A percentile compares a stretch with the other conserved stretches of the same genome.
phyloP scores from a whole-genome alignment of 1,140 invertebrate genomes.

The Chironomus striatipennis region DNA sequence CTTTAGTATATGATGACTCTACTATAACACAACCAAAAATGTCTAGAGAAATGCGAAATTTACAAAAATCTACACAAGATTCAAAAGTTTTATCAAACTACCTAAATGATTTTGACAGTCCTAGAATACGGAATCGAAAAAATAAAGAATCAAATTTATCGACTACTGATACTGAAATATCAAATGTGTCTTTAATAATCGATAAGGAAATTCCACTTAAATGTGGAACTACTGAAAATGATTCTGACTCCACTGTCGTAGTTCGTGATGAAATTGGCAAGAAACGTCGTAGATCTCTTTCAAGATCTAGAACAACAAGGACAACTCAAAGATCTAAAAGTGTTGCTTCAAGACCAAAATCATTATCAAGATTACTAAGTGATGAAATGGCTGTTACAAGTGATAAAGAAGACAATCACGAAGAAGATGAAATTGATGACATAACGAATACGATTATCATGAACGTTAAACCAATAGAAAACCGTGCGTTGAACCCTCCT shows the following conservation, averaged over 20 bases:
- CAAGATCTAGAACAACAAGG: background rate
- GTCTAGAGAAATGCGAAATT: conserved; percentile 29
- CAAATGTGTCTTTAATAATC: conserved; percentile 1
- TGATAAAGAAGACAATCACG: background rate
- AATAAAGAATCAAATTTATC: conserved; percentile 29
- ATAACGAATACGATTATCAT: background rate
- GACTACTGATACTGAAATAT: conserved; percentile 16
- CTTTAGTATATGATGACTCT: background rate
- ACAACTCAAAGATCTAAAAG: background rate
- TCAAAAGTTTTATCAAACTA: conserved; percentile 36
- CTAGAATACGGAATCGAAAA: conserved; percentile 45
- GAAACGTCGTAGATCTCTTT: background rate
- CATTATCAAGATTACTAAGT: background rate
- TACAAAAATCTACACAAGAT: conserved; percentile 35
- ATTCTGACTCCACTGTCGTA: conserved; percentile 26
- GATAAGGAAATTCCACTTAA: conserved; percentile 11
- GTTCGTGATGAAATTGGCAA: conserved; percentile 31
- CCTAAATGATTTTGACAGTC: conserved; percentile 28
- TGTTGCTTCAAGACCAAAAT: background rate
- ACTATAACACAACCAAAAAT: background rate
- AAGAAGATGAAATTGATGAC: background rate
- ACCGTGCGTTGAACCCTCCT: background rate
- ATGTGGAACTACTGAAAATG: conserved; percentile 11
- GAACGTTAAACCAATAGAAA: background rate
- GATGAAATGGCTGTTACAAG: background rate